A percentile compares a stretch with the other conserved stretches of the same genome.
Evolutionary conservation across 1,140 invertebrate species (phyloP).

Genomic region (Magallana ariakensis): DNA sequence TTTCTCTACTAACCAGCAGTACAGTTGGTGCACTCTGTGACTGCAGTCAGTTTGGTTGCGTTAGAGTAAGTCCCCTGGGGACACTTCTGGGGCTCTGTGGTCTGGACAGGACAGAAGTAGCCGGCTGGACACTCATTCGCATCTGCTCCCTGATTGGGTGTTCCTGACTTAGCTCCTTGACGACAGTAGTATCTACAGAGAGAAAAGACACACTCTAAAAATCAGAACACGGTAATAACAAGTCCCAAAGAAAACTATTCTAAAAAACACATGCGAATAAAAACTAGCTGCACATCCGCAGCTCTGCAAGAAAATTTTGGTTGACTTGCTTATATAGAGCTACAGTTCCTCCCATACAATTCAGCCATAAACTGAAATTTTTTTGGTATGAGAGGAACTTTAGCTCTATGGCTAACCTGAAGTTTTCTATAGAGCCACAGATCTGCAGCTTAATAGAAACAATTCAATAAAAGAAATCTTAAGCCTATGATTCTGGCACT

Average conservation of each 20-base stretch:
- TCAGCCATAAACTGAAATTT: too few relatives aligned
- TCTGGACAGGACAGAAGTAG: conserved; percentile 71
- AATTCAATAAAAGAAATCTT: too few relatives aligned
- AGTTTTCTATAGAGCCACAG: too few relatives aligned
- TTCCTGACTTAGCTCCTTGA: conserved; percentile 70
- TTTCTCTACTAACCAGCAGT: conserved; percentile 63
- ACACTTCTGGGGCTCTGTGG: conserved; percentile 73
- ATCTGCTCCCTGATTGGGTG: conserved; percentile 71
- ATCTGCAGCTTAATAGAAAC: too few relatives aligned
- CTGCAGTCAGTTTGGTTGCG: conserved; percentile 62
- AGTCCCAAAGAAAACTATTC: too few relatives aligned
- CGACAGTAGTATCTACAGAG: conserved; percentile 73
- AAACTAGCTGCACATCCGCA: too few relatives aligned
- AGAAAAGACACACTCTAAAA: background rate
- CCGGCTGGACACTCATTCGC: conserved; percentile 75
- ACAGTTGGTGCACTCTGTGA: conserved; percentile 71
- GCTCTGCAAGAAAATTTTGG: too few relatives aligned
- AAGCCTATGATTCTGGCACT: conserved; percentile 26
- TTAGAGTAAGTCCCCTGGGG: conserved; percentile 73
- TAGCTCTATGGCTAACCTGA: too few relatives aligned
- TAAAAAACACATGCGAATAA: too few relatives aligned
- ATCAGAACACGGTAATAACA: background rate
- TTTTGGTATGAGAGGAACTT: too few relatives aligned
- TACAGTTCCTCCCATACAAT: too few relatives aligned
- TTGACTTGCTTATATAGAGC: too few relatives aligned